These are phyloP conservation scores for Xanthia icteritia DNA, from an alignment of 2,888 invertebrate species.

Conservation along the genomic window DNA sequence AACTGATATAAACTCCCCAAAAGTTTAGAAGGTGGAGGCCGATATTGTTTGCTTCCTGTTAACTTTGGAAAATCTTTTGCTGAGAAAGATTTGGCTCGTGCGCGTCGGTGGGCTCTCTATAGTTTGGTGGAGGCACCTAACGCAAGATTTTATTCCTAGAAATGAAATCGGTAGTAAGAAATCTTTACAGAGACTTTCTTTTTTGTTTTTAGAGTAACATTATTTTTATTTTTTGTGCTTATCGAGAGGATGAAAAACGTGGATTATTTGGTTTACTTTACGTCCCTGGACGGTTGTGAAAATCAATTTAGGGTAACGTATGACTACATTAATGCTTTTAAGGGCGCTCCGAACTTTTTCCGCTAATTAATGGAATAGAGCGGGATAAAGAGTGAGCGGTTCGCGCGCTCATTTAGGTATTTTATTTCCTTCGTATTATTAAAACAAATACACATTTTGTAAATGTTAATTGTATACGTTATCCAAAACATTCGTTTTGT, in stretches of 20 bases:
- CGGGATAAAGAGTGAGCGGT: too few relatives aligned
- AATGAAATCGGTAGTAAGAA: conserved; percentile 28
- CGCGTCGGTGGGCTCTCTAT: conserved; percentile 45
- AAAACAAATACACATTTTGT: too few relatives aligned
- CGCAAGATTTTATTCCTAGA: conserved; percentile 36
- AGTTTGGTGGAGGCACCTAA: conserved; percentile 56
- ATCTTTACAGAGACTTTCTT: conserved; percentile 6
- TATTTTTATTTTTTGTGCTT: conserved; percentile 3
- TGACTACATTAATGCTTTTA: background rate
- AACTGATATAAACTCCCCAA: conserved; percentile 87
- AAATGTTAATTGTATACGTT: too few relatives aligned
- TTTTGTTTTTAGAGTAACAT: conserved; percentile 14
- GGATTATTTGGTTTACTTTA: background rate
- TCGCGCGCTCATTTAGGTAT: too few relatives aligned
- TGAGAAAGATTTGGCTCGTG: conserved; percentile 68
- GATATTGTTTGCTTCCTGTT: conserved; percentile 84
- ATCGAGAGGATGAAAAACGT: background rate
- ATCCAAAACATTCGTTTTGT: too few relatives aligned
- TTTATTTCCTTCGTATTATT: too few relatives aligned
- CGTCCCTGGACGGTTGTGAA: conserved; percentile 3
- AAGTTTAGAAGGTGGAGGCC: conserved; percentile 79
- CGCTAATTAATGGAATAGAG: too few relatives aligned
- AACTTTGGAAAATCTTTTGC: conserved; percentile 82
- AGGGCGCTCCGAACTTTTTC: too few relatives aligned
- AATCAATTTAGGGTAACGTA: conserved; percentile 24